Base-by-base conservation (phyloP, 1,140 invertebrate genomes). In the Grapholita molesta region DNA sequence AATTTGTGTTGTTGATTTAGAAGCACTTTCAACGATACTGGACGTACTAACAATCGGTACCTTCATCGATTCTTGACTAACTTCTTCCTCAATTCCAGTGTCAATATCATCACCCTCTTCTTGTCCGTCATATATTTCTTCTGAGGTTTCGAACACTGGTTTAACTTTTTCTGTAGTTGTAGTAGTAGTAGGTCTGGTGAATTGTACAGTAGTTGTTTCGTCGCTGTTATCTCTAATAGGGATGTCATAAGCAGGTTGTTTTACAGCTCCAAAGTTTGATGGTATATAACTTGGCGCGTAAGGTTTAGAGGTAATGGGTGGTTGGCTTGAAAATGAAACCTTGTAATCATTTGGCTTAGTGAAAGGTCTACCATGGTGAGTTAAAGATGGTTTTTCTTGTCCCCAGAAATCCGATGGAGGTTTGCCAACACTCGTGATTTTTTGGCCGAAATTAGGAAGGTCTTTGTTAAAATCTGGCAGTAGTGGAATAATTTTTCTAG, bases 31-130 rank as follows among this genome's bases (percentile, higher is more conserved):
- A 18, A 69, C 35, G 71, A 86, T 81, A 68, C 57, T 78, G 30
- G 85, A 84, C 18, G 83, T 71, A 74, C 77, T 87, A 1, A 92
- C 73, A 38, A 92, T 79, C 30, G 91, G 90, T 35, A 92, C 71
- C 80, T 89, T 92, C 80, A 89, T 86, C 5, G 90, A 92, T 77
- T 90, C 91, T 70, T 82, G 85, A 73, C 88, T 88, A n/a, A 89
- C 77, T 84, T 92, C 86, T 42, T 89, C 89, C 67, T 85, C 83
- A 24, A 73, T 71, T 67, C 89, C 85, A 68, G 73, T 77, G 68
- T 71, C 71, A 65, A 66, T 77, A 38, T 53, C 32, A n/a, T 64
- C 67, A 8, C 67, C 28, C 1, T 52, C 64, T 73, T 82, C 79
- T 66, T 90, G 86, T 6, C 88, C 88, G 52, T 91, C 88, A 72